Conservation (phyloP, 2,797 vertebrate species). For the Pterois miles region DNA sequence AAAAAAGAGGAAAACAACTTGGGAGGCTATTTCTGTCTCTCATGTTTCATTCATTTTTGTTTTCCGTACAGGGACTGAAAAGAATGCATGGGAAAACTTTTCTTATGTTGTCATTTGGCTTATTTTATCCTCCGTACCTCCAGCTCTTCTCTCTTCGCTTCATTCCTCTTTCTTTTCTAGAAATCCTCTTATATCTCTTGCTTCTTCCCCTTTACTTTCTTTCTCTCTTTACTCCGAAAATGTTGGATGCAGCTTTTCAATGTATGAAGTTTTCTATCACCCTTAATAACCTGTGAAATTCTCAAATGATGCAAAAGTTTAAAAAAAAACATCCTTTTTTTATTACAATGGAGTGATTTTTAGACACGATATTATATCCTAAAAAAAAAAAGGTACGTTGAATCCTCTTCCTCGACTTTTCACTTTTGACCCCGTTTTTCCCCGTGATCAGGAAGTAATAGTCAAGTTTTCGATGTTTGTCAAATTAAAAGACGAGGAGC, state of each 20-base stretch:
- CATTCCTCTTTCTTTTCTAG: constrained; percentile 7
- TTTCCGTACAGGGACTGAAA: constrained; percentile 66
- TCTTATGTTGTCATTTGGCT: constrained; percentile 57
- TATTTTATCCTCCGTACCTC: constrained; percentile 49
- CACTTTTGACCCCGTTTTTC: constrained; percentile 35
- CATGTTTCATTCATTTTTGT: constrained; percentile 42
- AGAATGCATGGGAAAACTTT: constrained; percentile 70
- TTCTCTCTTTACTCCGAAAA: constrained; percentile 44
- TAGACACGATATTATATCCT: constrained; percentile 54
- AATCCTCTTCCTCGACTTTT: constrained; percentile 47
- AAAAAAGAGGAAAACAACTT: constrained; percentile 38
- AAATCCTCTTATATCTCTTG: neutral
- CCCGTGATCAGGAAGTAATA: constrained; percentile 18
- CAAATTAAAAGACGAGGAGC: constrained; percentile 13
- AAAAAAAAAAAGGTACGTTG: constrained; percentile 37
- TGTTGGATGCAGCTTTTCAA: constrained; percentile 67
- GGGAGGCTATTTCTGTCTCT: constrained; percentile 55
- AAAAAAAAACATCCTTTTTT: constrained; percentile 47
- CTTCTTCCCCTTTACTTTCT: neutral
- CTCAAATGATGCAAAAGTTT: constrained; percentile 52
- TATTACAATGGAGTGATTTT: constrained; percentile 69
- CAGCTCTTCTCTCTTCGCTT: neutral
- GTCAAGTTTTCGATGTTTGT: constrained; percentile 39
- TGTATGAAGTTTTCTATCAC: constrained; percentile 75
- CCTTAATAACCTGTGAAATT: constrained; percentile 55